These are phyloP conservation scores for Belonocnema kinseyi DNA, from an alignment of 1,140 invertebrate species.

Conservation along the genomic window DNA sequence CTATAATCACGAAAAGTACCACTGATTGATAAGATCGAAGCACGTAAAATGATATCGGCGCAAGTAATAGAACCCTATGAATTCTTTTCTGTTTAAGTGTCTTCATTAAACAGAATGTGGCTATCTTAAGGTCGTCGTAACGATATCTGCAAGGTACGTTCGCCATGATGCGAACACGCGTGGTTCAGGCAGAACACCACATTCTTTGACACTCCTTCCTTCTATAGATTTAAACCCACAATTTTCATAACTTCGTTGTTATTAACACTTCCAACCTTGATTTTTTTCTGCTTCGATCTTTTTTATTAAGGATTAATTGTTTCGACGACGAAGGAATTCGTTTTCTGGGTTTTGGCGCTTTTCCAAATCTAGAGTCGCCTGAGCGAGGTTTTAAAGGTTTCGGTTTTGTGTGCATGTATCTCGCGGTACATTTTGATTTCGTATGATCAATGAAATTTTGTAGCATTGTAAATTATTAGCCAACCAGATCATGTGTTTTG, in stretches of 20 bases:
- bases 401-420: background rate
- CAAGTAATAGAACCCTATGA: no score
- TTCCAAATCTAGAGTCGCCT: background rate
- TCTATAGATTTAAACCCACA: background rate
- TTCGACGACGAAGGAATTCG: background rate
- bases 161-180: conserved; percentile 28
- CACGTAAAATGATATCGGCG: no score
- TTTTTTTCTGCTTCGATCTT: background rate
- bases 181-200: conserved; percentile 16
- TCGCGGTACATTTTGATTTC: background rate
- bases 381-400: background rate
- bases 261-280: background rate
- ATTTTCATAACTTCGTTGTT: background rate
- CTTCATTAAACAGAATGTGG: background rate
- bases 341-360: conserved; percentile 6
- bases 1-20: background rate
- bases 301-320: background rate
- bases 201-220: conserved; percentile 14
- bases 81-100: background rate
- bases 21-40: background rate
- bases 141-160: conserved; percentile 24
- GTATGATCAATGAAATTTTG: background rate
- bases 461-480: background rate
- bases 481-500: background rate
- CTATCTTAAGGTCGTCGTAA: background rate